These are phyloP conservation scores for Struthio camelus DNA, from an alignment of 2,113 vertebrate genomes.

Conservation along the genomic window DNA sequence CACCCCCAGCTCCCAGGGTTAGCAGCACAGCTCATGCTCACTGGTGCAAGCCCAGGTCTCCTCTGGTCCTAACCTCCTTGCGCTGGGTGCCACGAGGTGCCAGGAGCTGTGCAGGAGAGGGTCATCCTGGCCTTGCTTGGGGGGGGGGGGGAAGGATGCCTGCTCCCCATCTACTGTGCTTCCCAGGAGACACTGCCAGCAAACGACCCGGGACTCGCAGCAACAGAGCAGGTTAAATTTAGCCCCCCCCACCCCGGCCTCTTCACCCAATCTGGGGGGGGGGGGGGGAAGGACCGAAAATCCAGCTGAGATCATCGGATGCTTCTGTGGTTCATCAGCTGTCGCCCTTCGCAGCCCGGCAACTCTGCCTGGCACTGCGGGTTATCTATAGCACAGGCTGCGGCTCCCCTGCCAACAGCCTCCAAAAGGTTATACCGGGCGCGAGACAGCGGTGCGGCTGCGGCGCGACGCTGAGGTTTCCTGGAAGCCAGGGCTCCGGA, in stretches of 20 bases:
- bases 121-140: background rate
- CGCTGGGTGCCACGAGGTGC: background rate
- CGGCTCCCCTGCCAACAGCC: rapidly evolving
- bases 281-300: background rate
- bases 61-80: background rate
- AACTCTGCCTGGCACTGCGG: background rate
- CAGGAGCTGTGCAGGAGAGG: rapidly evolving
- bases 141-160: rapidly evolving
- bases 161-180: background rate
- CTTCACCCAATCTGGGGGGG: rapidly evolving
- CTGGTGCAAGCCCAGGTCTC: background rate
- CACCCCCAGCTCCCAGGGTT: too few relatives aligned
- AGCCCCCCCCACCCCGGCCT: background rate
- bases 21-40: background rate
- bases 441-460: rapidly evolving
- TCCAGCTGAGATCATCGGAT: conserved; percentile 28
- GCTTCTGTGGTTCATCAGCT: background rate
- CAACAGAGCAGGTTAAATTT: conserved; percentile 30
- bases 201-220: rapidly evolving
- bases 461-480: rapidly evolving
- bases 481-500: background rate
- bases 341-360: background rate
- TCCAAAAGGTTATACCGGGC: rapidly evolving
- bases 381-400: conserved; percentile 48
- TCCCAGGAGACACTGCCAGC: background rate